Evolutionary conservation across 2,113 vertebrate genomes (phyloP).

Genomic region (Crotalus viridis): DNA sequence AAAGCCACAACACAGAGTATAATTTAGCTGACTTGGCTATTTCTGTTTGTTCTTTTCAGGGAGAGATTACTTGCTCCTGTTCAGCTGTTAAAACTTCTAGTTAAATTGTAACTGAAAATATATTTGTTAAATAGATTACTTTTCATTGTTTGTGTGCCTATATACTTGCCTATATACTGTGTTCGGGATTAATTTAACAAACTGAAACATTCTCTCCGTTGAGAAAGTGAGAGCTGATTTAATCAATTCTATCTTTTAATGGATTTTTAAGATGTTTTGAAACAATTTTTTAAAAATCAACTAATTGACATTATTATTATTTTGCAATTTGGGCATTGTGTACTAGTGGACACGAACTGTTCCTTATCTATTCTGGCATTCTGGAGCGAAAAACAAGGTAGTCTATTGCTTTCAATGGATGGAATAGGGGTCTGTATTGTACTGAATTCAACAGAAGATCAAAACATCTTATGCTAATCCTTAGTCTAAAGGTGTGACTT

Average conservation of each 20-base stretch:
- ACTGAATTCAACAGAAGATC: neutral
- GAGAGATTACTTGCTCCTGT: neutral
- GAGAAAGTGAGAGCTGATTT: neutral
- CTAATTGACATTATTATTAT: neutral
- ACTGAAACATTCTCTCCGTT: neutral
- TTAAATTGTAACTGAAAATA: neutral
- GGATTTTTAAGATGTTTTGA: neutral
- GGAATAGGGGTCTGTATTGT: neutral
- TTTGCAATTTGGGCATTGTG: neutral
- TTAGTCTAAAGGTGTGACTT: neutral
- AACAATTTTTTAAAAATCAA: neutral
- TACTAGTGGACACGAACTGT: neutral
- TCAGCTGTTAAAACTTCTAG: neutral
- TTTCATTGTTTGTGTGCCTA: neutral
- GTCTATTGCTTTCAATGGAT: neutral
- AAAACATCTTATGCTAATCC: neutral
- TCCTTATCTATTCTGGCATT: neutral
- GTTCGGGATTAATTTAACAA: neutral
- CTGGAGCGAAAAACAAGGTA: neutral
- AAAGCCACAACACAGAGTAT: neutral
- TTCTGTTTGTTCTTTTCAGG: neutral
- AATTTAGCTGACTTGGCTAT: neutral
- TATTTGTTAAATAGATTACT: neutral
- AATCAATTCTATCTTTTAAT: neutral
- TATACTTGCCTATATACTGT: neutral